Evolutionary conservation across 2,113 vertebrate species (phyloP).

Genomic region (Cathartes aura): DNA sequence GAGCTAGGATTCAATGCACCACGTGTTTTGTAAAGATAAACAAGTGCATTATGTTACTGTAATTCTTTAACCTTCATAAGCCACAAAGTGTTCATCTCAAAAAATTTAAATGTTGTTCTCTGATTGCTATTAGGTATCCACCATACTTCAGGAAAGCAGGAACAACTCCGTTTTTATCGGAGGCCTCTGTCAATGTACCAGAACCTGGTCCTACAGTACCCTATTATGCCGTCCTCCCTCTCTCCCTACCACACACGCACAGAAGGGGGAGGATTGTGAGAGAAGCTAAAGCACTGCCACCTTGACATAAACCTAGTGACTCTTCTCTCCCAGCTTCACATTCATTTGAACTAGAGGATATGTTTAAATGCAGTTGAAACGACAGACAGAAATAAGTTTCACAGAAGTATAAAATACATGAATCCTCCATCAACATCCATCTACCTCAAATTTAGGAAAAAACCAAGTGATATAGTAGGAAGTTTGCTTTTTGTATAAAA

Average conservation of each 20-base stretch:
- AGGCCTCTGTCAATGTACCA: neutral
- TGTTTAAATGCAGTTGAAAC: neutral
- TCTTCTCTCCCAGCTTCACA: neutral
- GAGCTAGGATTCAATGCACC: constrained; percentile 31
- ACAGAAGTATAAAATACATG: neutral
- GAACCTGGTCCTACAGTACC: neutral
- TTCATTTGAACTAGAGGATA: neutral
- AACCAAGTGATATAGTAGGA: neutral
- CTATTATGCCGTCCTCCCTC: neutral
- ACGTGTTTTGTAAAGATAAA: constrained; percentile 51
- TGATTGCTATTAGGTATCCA: neutral
- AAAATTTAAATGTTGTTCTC: constrained; percentile 30
- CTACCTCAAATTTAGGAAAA: neutral
- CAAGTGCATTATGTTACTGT: constrained; percentile 19
- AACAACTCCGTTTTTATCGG: neutral
- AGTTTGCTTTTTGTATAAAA: neutral
- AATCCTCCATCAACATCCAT: neutral
- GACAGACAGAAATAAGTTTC: neutral
- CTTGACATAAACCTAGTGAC: neutral
- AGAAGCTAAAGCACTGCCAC: neutral
- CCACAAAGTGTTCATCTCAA: neutral
- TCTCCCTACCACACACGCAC: neutral
- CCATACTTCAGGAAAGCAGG: neutral
- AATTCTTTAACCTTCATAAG: constrained; percentile 13
- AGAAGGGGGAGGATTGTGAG: neutral